These are phyloP conservation scores for Diaphora mendica DNA, from an alignment of 2,888 invertebrate genomes.

Conservation along the genomic window DNA sequence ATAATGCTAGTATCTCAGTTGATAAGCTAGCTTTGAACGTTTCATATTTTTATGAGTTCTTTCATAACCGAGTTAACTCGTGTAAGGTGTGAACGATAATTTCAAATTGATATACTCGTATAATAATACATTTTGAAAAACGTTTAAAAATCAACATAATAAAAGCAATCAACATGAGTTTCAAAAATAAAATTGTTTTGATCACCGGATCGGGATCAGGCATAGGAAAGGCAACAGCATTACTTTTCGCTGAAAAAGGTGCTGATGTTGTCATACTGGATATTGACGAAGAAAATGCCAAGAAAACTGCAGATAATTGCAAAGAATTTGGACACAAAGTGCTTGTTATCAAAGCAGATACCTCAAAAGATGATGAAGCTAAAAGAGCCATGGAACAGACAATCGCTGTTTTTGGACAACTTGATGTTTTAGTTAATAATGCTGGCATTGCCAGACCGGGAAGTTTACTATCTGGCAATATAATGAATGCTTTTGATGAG, in stretches of 20 bases:
- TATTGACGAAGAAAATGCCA: slow-evolving; percentile 35
- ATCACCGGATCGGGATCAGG: slow-evolving; percentile 62
- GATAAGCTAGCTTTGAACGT: not conserved
- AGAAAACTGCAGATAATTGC: slow-evolving; percentile 30
- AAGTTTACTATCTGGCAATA: slow-evolving; percentile 35
- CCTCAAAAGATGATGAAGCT: slow-evolving; percentile 49
- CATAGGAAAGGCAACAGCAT: slow-evolving; percentile 57
- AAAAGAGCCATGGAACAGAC: slow-evolving; percentile 47
- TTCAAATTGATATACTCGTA: not conserved
- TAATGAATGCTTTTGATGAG: slow-evolving; percentile 38
- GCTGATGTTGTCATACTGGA: slow-evolving; percentile 43
- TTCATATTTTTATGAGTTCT: not conserved
- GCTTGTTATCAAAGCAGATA: slow-evolving; percentile 50
- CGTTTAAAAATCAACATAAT: no score
- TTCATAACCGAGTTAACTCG: not conserved
- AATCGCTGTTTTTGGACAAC: slow-evolving; percentile 47
- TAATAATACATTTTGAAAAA: not conserved
- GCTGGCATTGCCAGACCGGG: slow-evolving; percentile 47
- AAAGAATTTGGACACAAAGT: slow-evolving; percentile 38
- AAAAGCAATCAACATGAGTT: slow-evolving; percentile 43
- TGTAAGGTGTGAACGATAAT: not conserved
- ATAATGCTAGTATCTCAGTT: not conserved
- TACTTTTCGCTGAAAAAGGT: slow-evolving; percentile 51
- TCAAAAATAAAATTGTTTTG: slow-evolving; percentile 56
- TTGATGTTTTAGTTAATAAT: slow-evolving; percentile 60